These are phyloP conservation scores for Drosophila grimshawi DNA, from an alignment of 1,140 invertebrate genomes.

Conservation along the genomic window DNA sequence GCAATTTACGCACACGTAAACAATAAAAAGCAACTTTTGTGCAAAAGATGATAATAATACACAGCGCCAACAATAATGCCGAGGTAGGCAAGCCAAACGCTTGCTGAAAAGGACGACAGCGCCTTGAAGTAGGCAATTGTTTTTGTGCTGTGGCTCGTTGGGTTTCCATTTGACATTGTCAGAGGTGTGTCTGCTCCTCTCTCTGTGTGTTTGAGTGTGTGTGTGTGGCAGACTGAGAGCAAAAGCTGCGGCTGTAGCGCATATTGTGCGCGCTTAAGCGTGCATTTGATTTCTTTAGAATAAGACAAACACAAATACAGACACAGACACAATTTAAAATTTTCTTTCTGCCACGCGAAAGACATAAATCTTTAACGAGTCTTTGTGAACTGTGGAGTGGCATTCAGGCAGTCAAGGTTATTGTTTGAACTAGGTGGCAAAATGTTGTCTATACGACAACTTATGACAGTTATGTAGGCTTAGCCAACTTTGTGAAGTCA, in stretches of 20 bases:
- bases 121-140: constrained; percentile 70
- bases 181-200: constrained; percentile 16
- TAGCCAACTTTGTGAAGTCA: background rate
- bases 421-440: constrained; percentile 1
- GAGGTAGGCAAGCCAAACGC: constrained; percentile 11
- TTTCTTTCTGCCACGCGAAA: constrained; percentile 41
- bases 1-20: constrained; percentile 55
- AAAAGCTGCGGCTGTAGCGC: constrained; percentile 11
- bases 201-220: background rate
- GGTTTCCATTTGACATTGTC: constrained; percentile 40
- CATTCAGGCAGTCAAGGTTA: constrained; percentile 9
- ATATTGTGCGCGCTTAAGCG: constrained; percentile 33
- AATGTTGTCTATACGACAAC: constrained; percentile 1
- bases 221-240: constrained; percentile 10
- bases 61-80: constrained; percentile 17
- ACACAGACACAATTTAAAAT: constrained; percentile 56
- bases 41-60: constrained; percentile 65
- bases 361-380: constrained; percentile 74
- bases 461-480: background rate
- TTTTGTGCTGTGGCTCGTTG: constrained; percentile 50
- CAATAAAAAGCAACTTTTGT: constrained; percentile 56
- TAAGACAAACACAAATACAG: constrained; percentile 17
- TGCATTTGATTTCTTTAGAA: constrained; percentile 59
- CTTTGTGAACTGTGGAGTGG: constrained; percentile 25
- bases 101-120: constrained; percentile 2